Base-by-base conservation (phyloP, 2,113 vertebrate species). In the Dicerorhinus sumatrensis region DNA sequence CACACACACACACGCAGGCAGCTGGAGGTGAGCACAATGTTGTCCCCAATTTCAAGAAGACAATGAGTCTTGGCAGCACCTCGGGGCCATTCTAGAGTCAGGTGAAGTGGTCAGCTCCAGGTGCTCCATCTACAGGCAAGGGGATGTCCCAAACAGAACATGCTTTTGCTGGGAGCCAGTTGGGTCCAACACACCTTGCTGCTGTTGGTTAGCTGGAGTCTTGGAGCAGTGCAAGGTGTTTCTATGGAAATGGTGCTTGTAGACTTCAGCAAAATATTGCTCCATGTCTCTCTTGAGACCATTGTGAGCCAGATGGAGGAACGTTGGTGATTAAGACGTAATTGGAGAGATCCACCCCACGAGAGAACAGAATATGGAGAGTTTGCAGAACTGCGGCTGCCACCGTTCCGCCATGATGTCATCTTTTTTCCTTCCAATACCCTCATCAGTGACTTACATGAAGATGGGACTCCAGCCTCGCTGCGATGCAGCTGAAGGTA, bases 401-500 rank as follows among this genome's bases (percentile, higher is more conserved):
- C 1, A 5, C 0, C 21, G 31, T 6, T 27, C 21, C 31, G 2
- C 21, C 5, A 9, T 5, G 21, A 2, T 29, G 14, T 21, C 7
- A 2, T 29, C 42, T 29, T 5, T 6, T 6, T 36, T 20, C 21
- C 29, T 8, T 4, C 29, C 33, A 29, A 2, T 9, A 7, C 11
- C 27, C 33, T 65, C 31, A 13, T 5, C 10, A 12, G 0, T 18
- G 1, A 3, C 21, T 20, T 29, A 4, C 13, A 31, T 14, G 79
- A 21, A 33, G 29, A 4, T 3, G 6, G 14, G 82, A 1, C 72
- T 31, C 0, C 33, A 18, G 11, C 58, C 60, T 48, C 20, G 58
- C 10, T 8, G 27, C 33, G 29, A 33, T 0, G 0, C 27, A 8
- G 36, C 2, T 11, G 6, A 4, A 14, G 20, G 4, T 4, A 76